Base-by-base conservation (phyloP, 2,888 invertebrate genomes). In the Cerastoderma edule region DNA sequence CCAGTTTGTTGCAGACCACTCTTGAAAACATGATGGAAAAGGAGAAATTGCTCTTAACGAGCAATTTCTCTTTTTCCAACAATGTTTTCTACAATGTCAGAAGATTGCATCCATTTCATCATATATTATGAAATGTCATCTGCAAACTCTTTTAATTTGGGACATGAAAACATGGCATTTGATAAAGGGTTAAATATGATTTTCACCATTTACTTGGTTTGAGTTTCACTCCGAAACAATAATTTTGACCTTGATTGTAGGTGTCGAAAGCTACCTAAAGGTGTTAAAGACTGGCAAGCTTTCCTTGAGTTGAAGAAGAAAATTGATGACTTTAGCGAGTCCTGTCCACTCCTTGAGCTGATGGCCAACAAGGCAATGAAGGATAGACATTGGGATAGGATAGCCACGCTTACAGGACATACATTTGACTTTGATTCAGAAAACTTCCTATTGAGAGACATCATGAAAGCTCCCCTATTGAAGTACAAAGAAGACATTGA, bases 291-390 rank as follows among this genome's bases (percentile, higher is more conserved):
- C 68, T 97, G 97, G 97, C 96, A 96, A 0, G 97, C 97, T 0
- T 98, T 94, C 89, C 94, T 96, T 67, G 97, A 97, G 84, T 92
- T 98, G 73, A 97, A 97, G 90, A 95, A 95, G 81, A 97, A 96
- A 93, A 97, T 98, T 77, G 97, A 97, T 85, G 97, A 97, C 90
- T 97, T 98, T 91, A 97, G 96, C 90, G 96, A 97, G 92, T 96
- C 96, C 10, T 97, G 97, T 89, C 97, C 97, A 0, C 91, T 98
- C 39, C 92, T 97, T 33, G 97, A 97, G 91, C 89, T 97, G 83
- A 97, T 98, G 97, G 96, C 97, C 3, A 96, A 96, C 89, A 96
- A 96, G 90, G 95, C 96, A 0, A 96, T 97, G 96, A 96, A 96
- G 90, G 95, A 95, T 5, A 94, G 96, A 4, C 97, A 97, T 91